Percentiles rank a stretch among this genome's conserved stretches.
These are phyloP conservation scores for Trissoscelio sp. DNA, from an alignment of 2,888 invertebrate species.

Conservation along the genomic window DNA sequence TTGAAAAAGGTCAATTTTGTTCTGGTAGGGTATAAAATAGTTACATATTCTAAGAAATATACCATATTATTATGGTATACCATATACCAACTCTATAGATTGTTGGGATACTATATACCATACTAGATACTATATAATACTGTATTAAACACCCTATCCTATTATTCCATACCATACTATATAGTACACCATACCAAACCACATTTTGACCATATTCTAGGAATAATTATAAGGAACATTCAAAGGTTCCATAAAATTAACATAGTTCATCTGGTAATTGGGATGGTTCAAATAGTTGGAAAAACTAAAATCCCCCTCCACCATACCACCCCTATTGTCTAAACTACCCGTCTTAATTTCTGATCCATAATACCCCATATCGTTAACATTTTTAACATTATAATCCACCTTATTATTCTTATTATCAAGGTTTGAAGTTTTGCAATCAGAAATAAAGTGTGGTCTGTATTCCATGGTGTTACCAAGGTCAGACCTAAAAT, in stretches of 20 bases:
- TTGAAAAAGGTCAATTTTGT: too few species aligned
- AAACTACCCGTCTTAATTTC: slow-evolving; percentile 71
- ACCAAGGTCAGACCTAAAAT: slow-evolving; percentile 74
- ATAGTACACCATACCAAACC: too few species aligned
- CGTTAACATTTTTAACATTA: slow-evolving; percentile 72
- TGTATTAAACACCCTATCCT: too few species aligned
- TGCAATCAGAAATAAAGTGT: slow-evolving; percentile 72
- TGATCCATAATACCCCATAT: slow-evolving; percentile 71
- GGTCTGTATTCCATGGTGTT: slow-evolving; percentile 75
- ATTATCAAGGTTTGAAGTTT: slow-evolving; percentile 68
- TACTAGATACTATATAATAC: too few species aligned
- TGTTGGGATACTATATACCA: too few species aligned
- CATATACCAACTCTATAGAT: too few species aligned
- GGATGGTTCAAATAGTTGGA: slow-evolving; percentile 76
- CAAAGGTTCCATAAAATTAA: slow-evolving; percentile 79
- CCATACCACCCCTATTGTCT: slow-evolving; percentile 73
- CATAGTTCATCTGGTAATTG: slow-evolving; percentile 80
- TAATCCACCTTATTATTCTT: slow-evolving; percentile 77
- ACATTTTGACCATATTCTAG: slow-evolving; percentile 82
- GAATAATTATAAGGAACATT: slow-evolving; percentile 79
- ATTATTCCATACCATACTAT: too few species aligned
- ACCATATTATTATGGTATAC: too few species aligned
- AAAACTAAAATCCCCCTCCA: slow-evolving; percentile 79
- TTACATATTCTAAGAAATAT: too few species aligned
- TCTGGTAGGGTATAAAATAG: too few species aligned